Percentiles rank a stretch among this genome's conserved stretches.
phyloP scores from a whole-genome alignment of 1,140 invertebrate species.

The Palaemon carinicauda region DNA sequence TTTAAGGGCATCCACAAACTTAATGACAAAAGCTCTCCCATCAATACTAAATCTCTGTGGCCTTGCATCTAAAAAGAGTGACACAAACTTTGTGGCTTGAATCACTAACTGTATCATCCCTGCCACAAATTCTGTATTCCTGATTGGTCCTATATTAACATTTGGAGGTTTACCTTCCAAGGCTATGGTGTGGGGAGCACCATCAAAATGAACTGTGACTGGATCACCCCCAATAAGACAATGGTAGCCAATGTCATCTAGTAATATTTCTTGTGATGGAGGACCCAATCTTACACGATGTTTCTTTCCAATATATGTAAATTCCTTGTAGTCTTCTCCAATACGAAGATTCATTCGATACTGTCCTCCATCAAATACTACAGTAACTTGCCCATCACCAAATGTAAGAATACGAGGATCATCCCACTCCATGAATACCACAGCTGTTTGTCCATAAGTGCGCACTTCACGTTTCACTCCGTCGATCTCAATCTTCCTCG shows the following conservation, averaged over 20 bases:
- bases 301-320: slow-evolving; percentile 65
- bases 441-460: slow-evolving; percentile 83
- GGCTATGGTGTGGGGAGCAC: slow-evolving; percentile 77
- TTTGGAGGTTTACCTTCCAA: slow-evolving; percentile 86
- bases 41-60: slow-evolving; percentile 78
- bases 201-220: slow-evolving; percentile 82
- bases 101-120: slow-evolving; percentile 85
- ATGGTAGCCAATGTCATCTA: slow-evolving; percentile 86
- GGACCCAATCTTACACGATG: slow-evolving; percentile 85
- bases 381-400: slow-evolving; percentile 63
- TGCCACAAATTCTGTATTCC: slow-evolving; percentile 78
- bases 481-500: slow-evolving; percentile 72
- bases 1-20: slow-evolving; percentile 80
- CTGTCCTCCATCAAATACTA: slow-evolving; percentile 61
- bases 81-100: slow-evolving; percentile 79
- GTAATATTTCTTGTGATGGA: slow-evolving; percentile 89
- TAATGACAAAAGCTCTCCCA: slow-evolving; percentile 76
- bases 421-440: slow-evolving; percentile 83
- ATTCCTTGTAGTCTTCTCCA: slow-evolving; percentile 62
- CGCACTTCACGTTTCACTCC: slow-evolving; percentile 81
- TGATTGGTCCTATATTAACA: slow-evolving; percentile 69
- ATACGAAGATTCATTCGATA: slow-evolving; percentile 60
- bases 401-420: slow-evolving; percentile 87
- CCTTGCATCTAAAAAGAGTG: slow-evolving; percentile 86
- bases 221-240: slow-evolving; percentile 91